Conservation (phyloP, 2,888 invertebrate genomes). For the Linnaemya tessellans region DNA sequence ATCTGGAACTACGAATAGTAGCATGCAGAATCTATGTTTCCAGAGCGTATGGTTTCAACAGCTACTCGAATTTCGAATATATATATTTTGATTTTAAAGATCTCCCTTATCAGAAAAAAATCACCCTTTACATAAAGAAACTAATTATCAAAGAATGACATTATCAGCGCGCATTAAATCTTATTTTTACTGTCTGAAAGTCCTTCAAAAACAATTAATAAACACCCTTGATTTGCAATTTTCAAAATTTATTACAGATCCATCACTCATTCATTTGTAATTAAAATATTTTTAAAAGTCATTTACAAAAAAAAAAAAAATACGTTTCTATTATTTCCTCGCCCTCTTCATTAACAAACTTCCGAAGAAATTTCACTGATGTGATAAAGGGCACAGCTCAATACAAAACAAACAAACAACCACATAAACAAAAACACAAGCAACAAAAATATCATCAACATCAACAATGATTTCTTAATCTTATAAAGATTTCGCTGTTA, state of each 20-base stretch:
- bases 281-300: background rate
- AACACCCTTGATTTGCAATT: constrained; percentile 1
- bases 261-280: background rate
- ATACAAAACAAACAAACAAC: background rate
- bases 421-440: background rate
- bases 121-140: background rate
- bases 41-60: no score
- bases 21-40: no score
- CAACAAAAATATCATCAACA: background rate
- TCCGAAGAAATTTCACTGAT: constrained; percentile 13
- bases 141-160: background rate
- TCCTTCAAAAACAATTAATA: constrained; percentile 13
- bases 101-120: background rate
- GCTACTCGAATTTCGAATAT: no score
- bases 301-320: no score
- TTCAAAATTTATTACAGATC: constrained; percentile 8
- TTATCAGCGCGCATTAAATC: background rate
- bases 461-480: constrained; percentile 28
- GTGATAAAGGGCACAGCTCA: background rate
- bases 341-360: constrained; percentile 18
- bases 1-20: no score
- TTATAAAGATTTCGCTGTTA: constrained; percentile 20
- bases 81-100: background rate
- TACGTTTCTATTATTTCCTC: constrained; percentile 1
- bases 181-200: constrained; percentile 1